phyloP scores from a whole-genome alignment of 1,140 invertebrate genomes.

The Galleria mellonella region DNA sequence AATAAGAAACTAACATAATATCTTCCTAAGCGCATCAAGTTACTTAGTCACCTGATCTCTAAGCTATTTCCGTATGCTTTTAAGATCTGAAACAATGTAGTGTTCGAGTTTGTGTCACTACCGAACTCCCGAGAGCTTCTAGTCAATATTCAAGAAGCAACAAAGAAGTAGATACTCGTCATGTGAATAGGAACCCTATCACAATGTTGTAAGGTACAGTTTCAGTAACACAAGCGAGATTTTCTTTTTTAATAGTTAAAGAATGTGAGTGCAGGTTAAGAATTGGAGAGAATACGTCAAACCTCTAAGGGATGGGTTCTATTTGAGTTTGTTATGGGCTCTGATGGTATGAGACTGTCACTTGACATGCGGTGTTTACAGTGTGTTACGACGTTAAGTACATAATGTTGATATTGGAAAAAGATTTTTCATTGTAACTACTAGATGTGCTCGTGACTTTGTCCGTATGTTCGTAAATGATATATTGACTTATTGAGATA shows the following conservation, averaged over 20 bases:
- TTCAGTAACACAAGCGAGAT: conserved; percentile 2
- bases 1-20: no score
- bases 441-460: no score
- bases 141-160: conserved; percentile 36
- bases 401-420: no score
- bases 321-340: no score
- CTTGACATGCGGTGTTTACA: no score
- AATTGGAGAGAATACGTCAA: conserved; percentile 2
- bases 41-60: conserved; percentile 4
- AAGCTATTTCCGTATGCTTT: conserved; percentile 15
- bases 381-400: no score
- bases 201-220: conserved; percentile 9
- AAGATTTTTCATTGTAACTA: no score
- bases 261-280: conserved; percentile 22
- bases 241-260: conserved; percentile 34
- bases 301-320: no score
- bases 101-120: conserved; percentile 16
- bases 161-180: conserved; percentile 9
- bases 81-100: conserved; percentile 16
- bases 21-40: not conserved
- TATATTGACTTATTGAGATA: no score
- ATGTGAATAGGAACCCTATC: conserved; percentile 24
- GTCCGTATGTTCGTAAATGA: no score
- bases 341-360: no score
- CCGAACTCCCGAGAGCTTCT: conserved; percentile 29